These are phyloP conservation scores for Zygaena filipendulae DNA, from an alignment of 2,888 invertebrate genomes.

Conservation along the genomic window DNA sequence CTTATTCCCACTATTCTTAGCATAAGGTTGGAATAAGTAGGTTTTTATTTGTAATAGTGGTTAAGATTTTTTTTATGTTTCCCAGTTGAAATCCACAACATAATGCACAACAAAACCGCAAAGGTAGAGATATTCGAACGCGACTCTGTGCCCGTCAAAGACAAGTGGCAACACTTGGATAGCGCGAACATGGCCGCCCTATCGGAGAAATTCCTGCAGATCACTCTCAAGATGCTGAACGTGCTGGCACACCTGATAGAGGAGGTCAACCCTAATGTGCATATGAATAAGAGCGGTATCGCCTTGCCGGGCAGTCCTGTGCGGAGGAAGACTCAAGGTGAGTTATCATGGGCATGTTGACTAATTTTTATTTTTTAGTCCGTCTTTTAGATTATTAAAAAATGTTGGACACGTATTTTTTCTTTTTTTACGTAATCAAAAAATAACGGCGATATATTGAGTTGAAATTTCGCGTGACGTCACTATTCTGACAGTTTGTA, in stretches of 20 bases:
- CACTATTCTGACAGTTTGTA: too few relatives aligned
- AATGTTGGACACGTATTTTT: too few relatives aligned
- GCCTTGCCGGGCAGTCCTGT: slow-evolving; percentile 69
- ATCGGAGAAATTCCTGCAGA: slow-evolving; percentile 74
- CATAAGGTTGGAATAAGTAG: too few relatives aligned
- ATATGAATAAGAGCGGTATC: slow-evolving; percentile 54
- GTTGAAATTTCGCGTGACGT: too few relatives aligned
- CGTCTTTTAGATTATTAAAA: too few relatives aligned
- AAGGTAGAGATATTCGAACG: slow-evolving; percentile 51
- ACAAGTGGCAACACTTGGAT: slow-evolving; percentile 54
- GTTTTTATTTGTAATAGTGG: too few relatives aligned
- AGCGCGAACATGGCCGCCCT: slow-evolving; percentile 49
- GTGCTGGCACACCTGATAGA: slow-evolving; percentile 81
- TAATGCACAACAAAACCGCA: slow-evolving; percentile 42
- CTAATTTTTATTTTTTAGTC: too few relatives aligned
- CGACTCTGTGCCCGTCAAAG: slow-evolving; percentile 33
- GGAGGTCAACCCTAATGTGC: slow-evolving; percentile 69
- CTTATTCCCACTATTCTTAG: too few relatives aligned
- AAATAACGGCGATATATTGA: too few relatives aligned
- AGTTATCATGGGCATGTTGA: too few relatives aligned
- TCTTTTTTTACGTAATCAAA: too few relatives aligned
- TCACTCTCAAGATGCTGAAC: slow-evolving; percentile 77
- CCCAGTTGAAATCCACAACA: slow-evolving; percentile 58
- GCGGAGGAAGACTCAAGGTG: slow-evolving; percentile 53
- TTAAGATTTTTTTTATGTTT: too few relatives aligned